Evolutionary conservation across 2,113 vertebrate species (phyloP), one percentile per base, ranked within the genome.

Genomic region (Alligator mississippiensis): DNA sequence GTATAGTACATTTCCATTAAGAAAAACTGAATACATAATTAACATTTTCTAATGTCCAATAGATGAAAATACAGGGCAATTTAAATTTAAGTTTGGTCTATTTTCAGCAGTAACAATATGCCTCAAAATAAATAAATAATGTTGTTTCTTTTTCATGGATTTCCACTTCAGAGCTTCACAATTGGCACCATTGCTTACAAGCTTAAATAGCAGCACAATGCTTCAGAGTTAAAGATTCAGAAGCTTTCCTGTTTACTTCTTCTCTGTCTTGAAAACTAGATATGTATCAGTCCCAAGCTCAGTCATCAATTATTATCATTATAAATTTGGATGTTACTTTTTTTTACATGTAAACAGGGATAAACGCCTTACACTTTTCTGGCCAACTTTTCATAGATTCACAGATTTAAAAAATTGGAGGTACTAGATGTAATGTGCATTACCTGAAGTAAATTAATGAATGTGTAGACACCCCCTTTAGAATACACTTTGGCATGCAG

Each of bases 181-280:
- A 7, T 11, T 64, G 74, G 21, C 6, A 1, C 30, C 77, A 55
- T 25, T 78, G 78, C 34, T 79, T 70, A n/a, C 2, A n/a, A 96
- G 84, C 68, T 25, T 22, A 87, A 63, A 63, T 68, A 70, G 6
- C 0, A 0, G 14, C 77, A n/a, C 54, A n/a, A 82, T 72, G 64
- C n/a, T 27, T 70, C 82, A 64, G 64, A 76, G 85, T 79, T 63
- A 38, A 76, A 85, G 34, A 24, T 58, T 84, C 16, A 82, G 47
- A 80, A 85, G 82, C 28, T 63, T 80, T 34, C 25, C 58, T 77
- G 25, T 82, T 70, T 90, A 57, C 24, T 74, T 57, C 18, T 61
- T 80, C 24, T 47, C 9, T 84, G 6, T 47, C 72, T 84, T 91
- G 78, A 95, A 95, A 92, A 80, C 30, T 76, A 58, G 61, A 87